Conservation (phyloP, 2,797 vertebrate species). For the Chromis chromis region DNA sequence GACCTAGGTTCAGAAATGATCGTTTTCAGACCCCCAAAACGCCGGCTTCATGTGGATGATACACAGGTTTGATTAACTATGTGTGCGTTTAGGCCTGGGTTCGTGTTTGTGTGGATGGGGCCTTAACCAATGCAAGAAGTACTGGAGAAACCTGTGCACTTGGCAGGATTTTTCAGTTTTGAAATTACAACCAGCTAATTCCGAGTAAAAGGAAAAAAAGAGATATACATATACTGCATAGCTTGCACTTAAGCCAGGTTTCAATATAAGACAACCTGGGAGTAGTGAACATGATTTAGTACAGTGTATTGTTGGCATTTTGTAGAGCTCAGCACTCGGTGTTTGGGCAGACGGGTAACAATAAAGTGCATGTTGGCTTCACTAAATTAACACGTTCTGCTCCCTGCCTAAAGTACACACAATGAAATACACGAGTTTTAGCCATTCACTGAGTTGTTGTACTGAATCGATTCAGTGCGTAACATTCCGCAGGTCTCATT, state of each 20-base stretch:
- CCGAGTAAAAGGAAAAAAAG: neutral
- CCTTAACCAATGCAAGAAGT: neutral
- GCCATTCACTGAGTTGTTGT: constrained; percentile 16
- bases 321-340: constrained; percentile 34
- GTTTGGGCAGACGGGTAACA: constrained; percentile 28
- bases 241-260: constrained; percentile 20
- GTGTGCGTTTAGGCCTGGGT: no score
- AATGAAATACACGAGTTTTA: constrained; percentile 32
- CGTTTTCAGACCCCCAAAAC: no score
- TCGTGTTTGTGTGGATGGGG: no score
- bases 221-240: constrained; percentile 30
- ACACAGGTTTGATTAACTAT: no score
- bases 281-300: constrained; percentile 31
- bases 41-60: no score
- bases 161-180: neutral
- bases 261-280: constrained; percentile 20
- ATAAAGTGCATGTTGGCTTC: constrained; percentile 55
- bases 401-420: constrained; percentile 33
- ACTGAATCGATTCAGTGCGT: constrained; percentile 20
- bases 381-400: constrained; percentile 50
- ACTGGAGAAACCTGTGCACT: neutral
- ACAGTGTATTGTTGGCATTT: constrained; percentile 54
- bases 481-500: constrained; percentile 44
- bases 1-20: no score
- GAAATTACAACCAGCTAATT: constrained; percentile 18